A percentile compares a stretch with the other conserved stretches of the same genome.
Evolutionary conservation across 2,113 vertebrate genomes (phyloP).

Genomic region (Diphyllodes magnificus): DNA sequence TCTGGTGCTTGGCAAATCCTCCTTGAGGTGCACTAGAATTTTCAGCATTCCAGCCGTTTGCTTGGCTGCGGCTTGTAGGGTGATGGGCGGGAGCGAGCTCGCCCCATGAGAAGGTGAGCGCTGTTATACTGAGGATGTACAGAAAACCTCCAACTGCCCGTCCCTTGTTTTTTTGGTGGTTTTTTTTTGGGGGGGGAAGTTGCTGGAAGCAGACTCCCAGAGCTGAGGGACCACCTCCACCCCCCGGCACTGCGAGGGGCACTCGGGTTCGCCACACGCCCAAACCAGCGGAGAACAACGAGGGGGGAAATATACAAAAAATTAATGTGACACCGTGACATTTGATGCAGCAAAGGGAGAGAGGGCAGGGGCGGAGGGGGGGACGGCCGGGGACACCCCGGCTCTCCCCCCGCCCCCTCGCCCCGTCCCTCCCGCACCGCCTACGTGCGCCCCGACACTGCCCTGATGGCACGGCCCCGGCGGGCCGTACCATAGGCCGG

Average conservation of each 20-base stretch:
- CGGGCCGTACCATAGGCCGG: slow-evolving; percentile 15
- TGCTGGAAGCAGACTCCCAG: background rate
- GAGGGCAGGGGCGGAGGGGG: background rate
- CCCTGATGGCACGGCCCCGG: slow-evolving; percentile 84
- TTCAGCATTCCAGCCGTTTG: background rate
- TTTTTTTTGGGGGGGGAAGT: background rate
- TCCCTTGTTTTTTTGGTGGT: background rate
- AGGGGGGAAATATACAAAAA: background rate
- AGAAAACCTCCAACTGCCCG: background rate
- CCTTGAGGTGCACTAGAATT: background rate
- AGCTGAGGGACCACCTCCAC: background rate
- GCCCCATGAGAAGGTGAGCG: background rate
- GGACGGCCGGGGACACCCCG: background rate
- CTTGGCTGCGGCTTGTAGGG: background rate
- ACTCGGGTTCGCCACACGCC: background rate
- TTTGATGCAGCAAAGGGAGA: background rate
- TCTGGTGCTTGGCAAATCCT: background rate
- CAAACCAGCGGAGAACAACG: background rate
- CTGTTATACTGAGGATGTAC: background rate
- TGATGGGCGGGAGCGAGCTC: background rate
- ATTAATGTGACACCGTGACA: background rate
- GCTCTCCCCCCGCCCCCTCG: background rate
- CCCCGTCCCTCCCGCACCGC: background rate
- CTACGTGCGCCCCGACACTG: slow-evolving; percentile 84
- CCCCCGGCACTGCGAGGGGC: background rate